Base-by-base conservation (phyloP, 92 coral and sea anemone genomes). In the Porites cylindrica region DNA sequence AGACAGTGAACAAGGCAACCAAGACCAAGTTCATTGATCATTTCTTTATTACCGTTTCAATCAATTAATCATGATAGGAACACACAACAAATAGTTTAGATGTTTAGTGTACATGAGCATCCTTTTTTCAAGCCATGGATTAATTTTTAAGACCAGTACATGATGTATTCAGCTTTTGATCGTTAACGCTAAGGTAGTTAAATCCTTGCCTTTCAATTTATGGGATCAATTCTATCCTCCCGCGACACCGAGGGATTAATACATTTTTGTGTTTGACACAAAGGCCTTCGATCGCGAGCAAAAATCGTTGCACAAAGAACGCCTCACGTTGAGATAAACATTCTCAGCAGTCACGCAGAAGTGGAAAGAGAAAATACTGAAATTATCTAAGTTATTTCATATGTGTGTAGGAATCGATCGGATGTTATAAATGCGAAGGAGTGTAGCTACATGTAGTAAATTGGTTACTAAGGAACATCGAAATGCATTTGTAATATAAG, bases 231-330 rank as follows among this genome's bases (percentile, higher is more conserved):
- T 32, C 69, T 0, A 32, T 24, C 13, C 20, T 62, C 47, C 47
- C 5, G 47, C 47, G 47, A 38, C 47, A 75, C 17, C 5, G 12
- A 11, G 47, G 82, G 85, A 81, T 81, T 69, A 81, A 20, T 13
- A 10, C 13, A 56, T 56, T 10, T 56, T 69, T 70, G 58, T 82
- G 60, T 32, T 60, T 52, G 60, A 10, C 21, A 81, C 76, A 67
- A 81, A 81, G 29, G 76, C 62, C 54, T 24, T 51, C 32, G 65
- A 10, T 56, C 13, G 47, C 47, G 61, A 51, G 2, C 51, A 21
- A 51, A 80, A 50, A 29, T 29, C 68, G 72, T 51, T 26, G 16
- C 63, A 81, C 85, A 81, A 81, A 81, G 54, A 76, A 38, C 69
- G 11, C 38, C 51, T 11, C 19, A 8, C 13, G 50, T 56, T 12